A percentile compares a stretch with the other conserved stretches of the same genome.
These are phyloP conservation scores for Nymphalis urticae DNA, from an alignment of 2,888 invertebrate genomes.

Conservation along the genomic window DNA sequence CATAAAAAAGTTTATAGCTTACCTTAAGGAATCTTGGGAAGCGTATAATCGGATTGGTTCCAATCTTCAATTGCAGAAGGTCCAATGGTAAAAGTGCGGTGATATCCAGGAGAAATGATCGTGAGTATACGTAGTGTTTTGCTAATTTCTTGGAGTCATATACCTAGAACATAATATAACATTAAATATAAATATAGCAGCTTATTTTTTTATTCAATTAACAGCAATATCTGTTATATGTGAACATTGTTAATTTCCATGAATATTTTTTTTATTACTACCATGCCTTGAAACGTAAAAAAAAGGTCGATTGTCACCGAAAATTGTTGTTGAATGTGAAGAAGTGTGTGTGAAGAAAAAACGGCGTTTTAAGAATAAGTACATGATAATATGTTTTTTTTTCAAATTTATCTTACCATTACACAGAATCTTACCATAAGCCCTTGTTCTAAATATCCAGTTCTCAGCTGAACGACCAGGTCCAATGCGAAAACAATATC, in stretches of 20 bases:
- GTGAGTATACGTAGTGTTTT: slow-evolving; percentile 92
- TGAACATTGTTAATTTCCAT: too few relatives aligned
- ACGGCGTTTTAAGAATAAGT: not conserved
- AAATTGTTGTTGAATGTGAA: too few relatives aligned
- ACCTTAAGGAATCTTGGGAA: slow-evolving; percentile 94
- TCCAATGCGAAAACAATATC: slow-evolving; percentile 94
- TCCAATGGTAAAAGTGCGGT: slow-evolving; percentile 92
- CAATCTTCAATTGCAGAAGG: slow-evolving; percentile 90
- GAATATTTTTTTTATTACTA: too few relatives aligned
- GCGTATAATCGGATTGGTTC: slow-evolving; percentile 92
- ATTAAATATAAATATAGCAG: not conserved
- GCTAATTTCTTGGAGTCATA: slow-evolving; percentile 95
- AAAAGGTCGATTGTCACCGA: too few relatives aligned
- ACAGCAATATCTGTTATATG: too few relatives aligned
- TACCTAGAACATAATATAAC: slow-evolving; percentile 74
- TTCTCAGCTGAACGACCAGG: slow-evolving; percentile 94
- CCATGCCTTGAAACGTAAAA: too few relatives aligned
- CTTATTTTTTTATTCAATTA: not conserved
- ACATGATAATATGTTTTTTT: too few relatives aligned
- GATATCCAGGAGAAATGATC: slow-evolving; percentile 92
- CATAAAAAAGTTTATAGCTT: slow-evolving; percentile 25
- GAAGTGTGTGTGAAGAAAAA: too few relatives aligned
- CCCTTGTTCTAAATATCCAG: slow-evolving; percentile 97
- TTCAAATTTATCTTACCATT: not conserved
- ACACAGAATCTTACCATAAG: slow-evolving; percentile 84